Base-by-base conservation (phyloP, 2,113 vertebrate species). In the Ellobius talpinus region DNA sequence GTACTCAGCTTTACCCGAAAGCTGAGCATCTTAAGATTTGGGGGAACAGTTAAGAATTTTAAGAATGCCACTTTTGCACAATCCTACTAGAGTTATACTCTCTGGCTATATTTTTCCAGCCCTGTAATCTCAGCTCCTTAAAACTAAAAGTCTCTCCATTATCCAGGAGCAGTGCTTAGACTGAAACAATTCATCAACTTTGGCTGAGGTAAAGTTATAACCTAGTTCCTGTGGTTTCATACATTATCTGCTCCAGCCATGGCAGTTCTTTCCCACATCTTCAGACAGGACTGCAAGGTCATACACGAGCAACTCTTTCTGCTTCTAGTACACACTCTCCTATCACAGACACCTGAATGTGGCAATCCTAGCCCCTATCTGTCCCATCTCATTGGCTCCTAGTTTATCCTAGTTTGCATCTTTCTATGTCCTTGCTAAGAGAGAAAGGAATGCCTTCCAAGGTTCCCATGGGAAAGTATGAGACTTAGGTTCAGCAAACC, bases 1-100 rank as follows among this genome's bases (percentile, higher is more conserved):
- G 4, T 72, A 85, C 68, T 94, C 42, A 90, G 70, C 16, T 55
- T 93, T 36, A 88, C 63, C 79, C 93, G 36, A 33, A 93, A 89
- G 50, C 26, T 84, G 26, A 86, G 23, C 76, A 55, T 95, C 50
- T 47, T 85, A 85, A 61, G 61, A 72, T 84, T 85, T 74, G 72
- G 21, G 23, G 58, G 16, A 63, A 65, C 13, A 42, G 55, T 90
- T 90, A 73, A 87, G 8, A 21, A 24, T 93, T 90, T 93, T 77
- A 89, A 66, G 52, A 76, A 72, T 82, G n/a, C 68, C 81, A 42
- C 2, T 50, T 79, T 58, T 84, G 58, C 79, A 3, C 87, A 65
- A 50, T n/a, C 26, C 4, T 65, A 72, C 24, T 74, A 29, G 7
- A 74, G 33, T 31, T 90, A 12, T 5, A 70, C 0, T 55, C 17